phyloP scores from a whole-genome alignment of 2,888 invertebrate species.

The Smittia sp. region DNA sequence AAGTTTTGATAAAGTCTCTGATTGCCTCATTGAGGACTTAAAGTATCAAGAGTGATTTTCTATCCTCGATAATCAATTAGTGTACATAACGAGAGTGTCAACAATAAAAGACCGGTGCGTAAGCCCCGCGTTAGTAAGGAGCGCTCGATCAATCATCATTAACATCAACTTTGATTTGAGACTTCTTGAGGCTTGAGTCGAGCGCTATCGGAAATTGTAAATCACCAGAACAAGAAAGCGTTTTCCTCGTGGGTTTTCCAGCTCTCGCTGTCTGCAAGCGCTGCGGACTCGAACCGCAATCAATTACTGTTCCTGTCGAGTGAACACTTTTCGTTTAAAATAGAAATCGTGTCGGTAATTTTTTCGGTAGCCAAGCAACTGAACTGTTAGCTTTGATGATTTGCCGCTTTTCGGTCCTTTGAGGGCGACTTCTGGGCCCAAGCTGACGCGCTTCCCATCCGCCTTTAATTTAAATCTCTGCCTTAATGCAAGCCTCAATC shows the following conservation, averaged over 20 bases:
- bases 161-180: slow-evolving; percentile 35
- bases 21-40: slow-evolving; percentile 39
- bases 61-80: background rate
- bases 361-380: background rate
- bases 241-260: slow-evolving; percentile 24
- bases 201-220: slow-evolving; percentile 16
- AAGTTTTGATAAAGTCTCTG: slow-evolving; percentile 26
- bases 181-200: background rate
- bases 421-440: too few species aligned
- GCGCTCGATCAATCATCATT: slow-evolving; percentile 35
- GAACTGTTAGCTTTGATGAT: background rate
- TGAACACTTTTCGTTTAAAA: background rate
- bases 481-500: background rate
- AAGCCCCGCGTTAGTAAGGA: background rate
- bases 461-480: background rate
- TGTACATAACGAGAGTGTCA: slow-evolving; percentile 10
- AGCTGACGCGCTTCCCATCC: background rate
- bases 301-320: background rate
- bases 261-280: background rate
- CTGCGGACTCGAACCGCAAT: background rate
- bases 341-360: slow-evolving; percentile 15
- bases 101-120: slow-evolving; percentile 14
- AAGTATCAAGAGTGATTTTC: slow-evolving; percentile 36
- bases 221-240: background rate
- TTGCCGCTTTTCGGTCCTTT: background rate